Evolutionary conservation across 1,140 invertebrate species (phyloP).

Genomic region (Atta texana): DNA sequence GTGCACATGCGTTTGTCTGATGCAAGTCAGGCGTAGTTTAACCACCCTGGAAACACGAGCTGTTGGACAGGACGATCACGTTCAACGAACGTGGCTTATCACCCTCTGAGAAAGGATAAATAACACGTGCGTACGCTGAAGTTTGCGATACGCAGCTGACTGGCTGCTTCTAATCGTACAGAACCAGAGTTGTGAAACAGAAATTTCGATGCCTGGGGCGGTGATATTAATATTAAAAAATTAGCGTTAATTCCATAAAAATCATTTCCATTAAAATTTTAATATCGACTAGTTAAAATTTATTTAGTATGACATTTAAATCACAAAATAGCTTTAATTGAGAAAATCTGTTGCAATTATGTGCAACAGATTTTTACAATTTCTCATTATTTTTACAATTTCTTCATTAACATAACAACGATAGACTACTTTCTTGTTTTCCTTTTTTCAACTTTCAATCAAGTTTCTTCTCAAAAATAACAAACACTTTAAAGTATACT

Average conservation of each 20-base stretch:
- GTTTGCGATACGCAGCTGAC: slow-evolving; percentile 9
- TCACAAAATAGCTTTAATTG: not conserved
- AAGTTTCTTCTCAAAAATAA: not conserved
- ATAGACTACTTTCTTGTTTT: not conserved
- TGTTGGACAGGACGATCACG: slow-evolving; percentile 59
- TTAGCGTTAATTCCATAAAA: not conserved
- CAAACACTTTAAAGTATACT: not conserved
- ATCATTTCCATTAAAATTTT: not conserved
- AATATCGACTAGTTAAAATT: not conserved
- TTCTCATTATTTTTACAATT: not conserved
- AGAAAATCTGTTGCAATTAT: not conserved
- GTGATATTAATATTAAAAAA: not conserved
- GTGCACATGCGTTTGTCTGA: not conserved
- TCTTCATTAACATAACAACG: not conserved
- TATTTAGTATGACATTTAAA: not conserved
- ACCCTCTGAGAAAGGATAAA: slow-evolving; percentile 54
- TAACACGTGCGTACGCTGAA: slow-evolving; percentile 42
- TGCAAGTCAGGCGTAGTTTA: slow-evolving; percentile 15
- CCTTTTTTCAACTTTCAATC: not conserved
- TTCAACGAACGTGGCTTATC: slow-evolving; percentile 71
- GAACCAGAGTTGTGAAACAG: not conserved
- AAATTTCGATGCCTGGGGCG: not conserved
- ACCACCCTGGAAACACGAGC: slow-evolving; percentile 35
- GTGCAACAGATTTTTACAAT: not conserved
- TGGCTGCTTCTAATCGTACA: not conserved